Conservation (phyloP, 2,888 invertebrate species). For the Listrodromus nycthemerus region DNA sequence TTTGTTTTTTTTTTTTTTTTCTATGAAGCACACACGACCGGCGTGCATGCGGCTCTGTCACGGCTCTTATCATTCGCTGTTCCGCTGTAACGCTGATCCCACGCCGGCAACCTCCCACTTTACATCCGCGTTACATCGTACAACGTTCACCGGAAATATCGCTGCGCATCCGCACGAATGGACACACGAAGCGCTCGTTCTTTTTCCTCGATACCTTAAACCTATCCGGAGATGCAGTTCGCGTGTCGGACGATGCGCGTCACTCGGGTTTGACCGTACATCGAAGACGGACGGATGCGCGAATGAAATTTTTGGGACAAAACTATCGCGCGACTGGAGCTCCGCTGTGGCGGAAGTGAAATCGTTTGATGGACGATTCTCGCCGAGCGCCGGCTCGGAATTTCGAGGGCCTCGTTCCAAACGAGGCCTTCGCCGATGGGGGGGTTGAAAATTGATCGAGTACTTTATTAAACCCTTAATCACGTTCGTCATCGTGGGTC, state of each 20-base stretch:
- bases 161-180: neutral
- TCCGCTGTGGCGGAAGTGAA: neutral
- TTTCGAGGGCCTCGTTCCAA: neutral
- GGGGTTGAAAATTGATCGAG: constrained; percentile 6
- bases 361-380: neutral
- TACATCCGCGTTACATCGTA: neutral
- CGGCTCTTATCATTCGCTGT: constrained; percentile 11
- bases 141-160: neutral
- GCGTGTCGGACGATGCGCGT: neutral
- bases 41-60: neutral
- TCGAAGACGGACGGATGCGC: neutral
- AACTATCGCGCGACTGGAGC: neutral
- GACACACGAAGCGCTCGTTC: neutral
- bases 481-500: constrained; percentile 65
- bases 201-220: neutral
- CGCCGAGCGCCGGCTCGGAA: neutral
- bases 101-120: neutral
- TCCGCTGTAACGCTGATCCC: constrained; percentile 18
- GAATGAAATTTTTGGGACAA: no score
- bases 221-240: neutral
- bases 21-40: neutral
- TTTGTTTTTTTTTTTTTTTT: neutral
- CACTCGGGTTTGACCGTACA: neutral
- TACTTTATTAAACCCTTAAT: constrained; percentile 73
- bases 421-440: neutral